These are phyloP conservation scores for Coptodon rendalli DNA, from an alignment of 2,113 vertebrate species.

Conservation along the genomic window DNA sequence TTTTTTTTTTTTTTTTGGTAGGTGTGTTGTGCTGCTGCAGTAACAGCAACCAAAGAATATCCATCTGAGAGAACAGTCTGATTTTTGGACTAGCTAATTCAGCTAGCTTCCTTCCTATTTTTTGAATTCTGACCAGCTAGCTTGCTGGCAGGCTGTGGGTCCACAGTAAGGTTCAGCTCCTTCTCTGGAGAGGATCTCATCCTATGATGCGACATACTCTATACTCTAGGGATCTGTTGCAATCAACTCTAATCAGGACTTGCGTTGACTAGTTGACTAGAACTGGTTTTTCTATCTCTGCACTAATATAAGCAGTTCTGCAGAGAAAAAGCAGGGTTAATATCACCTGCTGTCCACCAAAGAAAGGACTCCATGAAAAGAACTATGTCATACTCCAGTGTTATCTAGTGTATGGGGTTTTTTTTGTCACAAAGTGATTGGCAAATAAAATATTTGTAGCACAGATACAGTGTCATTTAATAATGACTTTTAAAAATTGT, in stretches of 20 bases:
- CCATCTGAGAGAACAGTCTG: not conserved
- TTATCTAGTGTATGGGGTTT: rapidly evolving
- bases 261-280: no score
- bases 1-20: no score
- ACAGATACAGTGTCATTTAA: not conserved
- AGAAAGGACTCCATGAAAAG: not conserved
- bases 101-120: not conserved
- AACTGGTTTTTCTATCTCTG: not conserved
- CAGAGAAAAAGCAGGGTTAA: not conserved
- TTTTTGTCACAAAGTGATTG: not conserved
- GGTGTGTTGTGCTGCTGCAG: not conserved
- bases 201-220: not conserved
- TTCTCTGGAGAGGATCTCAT: not conserved
- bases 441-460: not conserved
- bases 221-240: not conserved
- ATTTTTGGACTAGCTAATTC: not conserved
- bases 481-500: not conserved
- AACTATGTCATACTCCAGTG: not conserved
- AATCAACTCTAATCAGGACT: not conserved
- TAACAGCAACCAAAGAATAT: not conserved
- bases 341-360: not conserved
- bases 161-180: not conserved
- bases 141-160: not conserved
- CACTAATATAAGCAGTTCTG: not conserved
- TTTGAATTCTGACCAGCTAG: not conserved